These are phyloP conservation scores for Buteo buteo DNA, from an alignment of 2,113 vertebrate species.

Conservation along the genomic window DNA sequence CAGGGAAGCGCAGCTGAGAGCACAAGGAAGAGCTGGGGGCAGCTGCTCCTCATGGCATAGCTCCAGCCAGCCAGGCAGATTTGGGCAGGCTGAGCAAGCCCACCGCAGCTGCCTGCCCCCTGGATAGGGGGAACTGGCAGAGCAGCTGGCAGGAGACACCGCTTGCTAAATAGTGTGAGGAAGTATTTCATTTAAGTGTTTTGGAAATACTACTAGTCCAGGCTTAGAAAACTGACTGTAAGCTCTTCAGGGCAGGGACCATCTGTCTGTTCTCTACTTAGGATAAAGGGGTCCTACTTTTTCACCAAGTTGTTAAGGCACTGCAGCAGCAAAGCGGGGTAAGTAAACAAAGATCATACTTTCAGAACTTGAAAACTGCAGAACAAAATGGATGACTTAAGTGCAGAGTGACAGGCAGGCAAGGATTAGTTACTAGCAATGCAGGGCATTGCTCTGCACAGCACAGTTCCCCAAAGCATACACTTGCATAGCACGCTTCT, in stretches of 20 bases:
- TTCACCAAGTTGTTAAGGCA: no score
- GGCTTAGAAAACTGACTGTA: neutral
- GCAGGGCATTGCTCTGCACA: neutral
- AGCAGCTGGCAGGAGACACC: neutral
- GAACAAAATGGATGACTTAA: neutral
- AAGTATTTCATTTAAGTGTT: neutral
- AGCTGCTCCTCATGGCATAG: neutral
- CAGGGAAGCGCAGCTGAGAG: neutral
- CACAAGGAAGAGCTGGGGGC: neutral
- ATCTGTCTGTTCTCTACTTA: neutral
- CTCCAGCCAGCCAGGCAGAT: neutral
- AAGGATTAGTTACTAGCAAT: neutral
- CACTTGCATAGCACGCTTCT: neutral
- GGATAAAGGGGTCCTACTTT: neutral
- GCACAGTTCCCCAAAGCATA: neutral
- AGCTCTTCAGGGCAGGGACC: constrained; percentile 11
- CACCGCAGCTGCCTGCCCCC: constrained; percentile 2
- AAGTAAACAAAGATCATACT: neutral
- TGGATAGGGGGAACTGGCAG: neutral
- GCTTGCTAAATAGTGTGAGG: neutral
- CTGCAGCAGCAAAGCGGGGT: neutral
- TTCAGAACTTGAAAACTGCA: neutral
- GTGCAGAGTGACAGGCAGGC: neutral
- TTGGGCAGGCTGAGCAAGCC: neutral
- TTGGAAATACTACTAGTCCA: neutral